Evolutionary conservation across 2,113 vertebrate species (phyloP).

Genomic region (Indicator indicator): DNA sequence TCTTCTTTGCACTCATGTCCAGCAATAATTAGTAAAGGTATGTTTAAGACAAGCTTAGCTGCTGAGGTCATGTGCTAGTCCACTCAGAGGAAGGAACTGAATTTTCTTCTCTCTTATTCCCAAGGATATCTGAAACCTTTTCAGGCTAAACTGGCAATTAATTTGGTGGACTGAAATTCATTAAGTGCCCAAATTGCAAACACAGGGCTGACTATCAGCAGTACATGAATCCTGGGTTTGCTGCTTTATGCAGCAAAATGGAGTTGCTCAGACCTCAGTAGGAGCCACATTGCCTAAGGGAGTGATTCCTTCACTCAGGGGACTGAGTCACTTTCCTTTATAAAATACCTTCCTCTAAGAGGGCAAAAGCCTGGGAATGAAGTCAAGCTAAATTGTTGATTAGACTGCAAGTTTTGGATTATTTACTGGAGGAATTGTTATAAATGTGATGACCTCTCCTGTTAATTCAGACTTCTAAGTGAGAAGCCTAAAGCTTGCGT

Average conservation of each 20-base stretch:
- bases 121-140: conserved; percentile 20
- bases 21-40: background rate
- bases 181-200: conserved; percentile 33
- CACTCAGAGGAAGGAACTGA: background rate
- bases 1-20: background rate
- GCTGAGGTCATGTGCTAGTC: background rate
- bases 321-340: conserved; percentile 27
- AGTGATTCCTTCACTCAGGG: conserved; percentile 10
- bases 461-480: background rate
- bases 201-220: background rate
- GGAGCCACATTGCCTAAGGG: background rate
- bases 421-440: background rate
- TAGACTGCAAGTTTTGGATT: background rate
- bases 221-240: conserved; percentile 31
- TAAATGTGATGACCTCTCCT: background rate
- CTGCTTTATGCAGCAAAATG: conserved; percentile 6
- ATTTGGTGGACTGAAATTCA: conserved; percentile 54
- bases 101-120: background rate
- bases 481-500: background rate
- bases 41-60: background rate
- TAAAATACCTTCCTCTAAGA: background rate
- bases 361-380: background rate
- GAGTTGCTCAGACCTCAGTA: conserved; percentile 4
- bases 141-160: conserved; percentile 36
- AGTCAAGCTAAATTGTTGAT: background rate